phyloP scores from a whole-genome alignment of 2,797 vertebrate genomes.

The Melopsittacus undulatus region DNA sequence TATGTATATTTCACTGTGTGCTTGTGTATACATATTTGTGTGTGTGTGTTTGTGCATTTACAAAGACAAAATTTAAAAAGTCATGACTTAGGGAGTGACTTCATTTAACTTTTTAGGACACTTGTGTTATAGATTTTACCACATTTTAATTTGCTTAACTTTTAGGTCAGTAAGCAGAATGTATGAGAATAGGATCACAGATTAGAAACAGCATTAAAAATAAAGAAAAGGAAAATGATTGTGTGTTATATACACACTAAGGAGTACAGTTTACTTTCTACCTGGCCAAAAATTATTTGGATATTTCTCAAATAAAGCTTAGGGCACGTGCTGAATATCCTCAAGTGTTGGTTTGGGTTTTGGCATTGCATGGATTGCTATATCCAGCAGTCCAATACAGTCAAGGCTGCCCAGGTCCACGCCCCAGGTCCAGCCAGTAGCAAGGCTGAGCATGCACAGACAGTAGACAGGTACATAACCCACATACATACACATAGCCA shows the following conservation, averaged over 20 bases:
- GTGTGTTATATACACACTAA: not conserved
- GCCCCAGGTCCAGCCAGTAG: not conserved
- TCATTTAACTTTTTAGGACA: not conserved
- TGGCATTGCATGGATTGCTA: not conserved
- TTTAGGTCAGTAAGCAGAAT: not conserved
- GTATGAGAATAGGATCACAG: not conserved
- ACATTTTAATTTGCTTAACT: not conserved
- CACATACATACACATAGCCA: not conserved
- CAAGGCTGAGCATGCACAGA: fast-evolving
- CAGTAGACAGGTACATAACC: not conserved
- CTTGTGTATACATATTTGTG: not conserved
- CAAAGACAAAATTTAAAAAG: not conserved
- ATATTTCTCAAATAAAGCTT: constrained; percentile 2
- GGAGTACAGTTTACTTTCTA: not conserved
- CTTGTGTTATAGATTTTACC: not conserved
- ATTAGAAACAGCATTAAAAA: not conserved
- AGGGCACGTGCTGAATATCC: not conserved
- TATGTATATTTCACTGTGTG: not conserved
- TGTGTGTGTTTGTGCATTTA: not conserved
- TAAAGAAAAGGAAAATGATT: not conserved
- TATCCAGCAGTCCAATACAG: fast-evolving
- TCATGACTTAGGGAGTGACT: not conserved
- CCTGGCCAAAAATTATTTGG: not conserved
- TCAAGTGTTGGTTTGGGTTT: not conserved
- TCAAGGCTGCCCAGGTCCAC: not conserved